Conservation (phyloP, 2,797 vertebrate species). For the Acipenser ruthenus region DNA sequence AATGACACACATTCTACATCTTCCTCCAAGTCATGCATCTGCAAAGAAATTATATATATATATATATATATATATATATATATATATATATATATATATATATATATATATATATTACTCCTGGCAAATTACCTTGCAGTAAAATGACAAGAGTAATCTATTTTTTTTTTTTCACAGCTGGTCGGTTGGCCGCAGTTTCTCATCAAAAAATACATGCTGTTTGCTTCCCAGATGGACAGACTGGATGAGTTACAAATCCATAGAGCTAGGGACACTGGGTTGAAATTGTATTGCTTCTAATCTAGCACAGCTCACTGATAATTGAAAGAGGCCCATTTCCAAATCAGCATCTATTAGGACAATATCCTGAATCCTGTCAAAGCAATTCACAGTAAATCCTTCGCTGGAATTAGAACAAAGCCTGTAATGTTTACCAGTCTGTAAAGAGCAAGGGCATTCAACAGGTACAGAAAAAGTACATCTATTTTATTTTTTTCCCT, state of each 20-base stretch:
- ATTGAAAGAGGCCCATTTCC: constrained; percentile 62
- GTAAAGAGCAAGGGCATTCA: not conserved
- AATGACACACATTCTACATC: constrained; percentile 45
- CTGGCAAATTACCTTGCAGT: constrained; percentile 62
- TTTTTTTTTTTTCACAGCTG: constrained; percentile 84
- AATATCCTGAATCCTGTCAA: constrained; percentile 54
- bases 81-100: not conserved
- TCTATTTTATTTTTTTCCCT: not conserved
- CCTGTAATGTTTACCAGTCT: constrained; percentile 18
- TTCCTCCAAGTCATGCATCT: constrained; percentile 44
- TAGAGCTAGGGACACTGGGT: constrained; percentile 50
- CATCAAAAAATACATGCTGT: constrained; percentile 82
- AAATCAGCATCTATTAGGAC: constrained; percentile 56
- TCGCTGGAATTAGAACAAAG: constrained; percentile 44
- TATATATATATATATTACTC: constrained; percentile 51
- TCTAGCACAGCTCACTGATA: constrained; percentile 51
- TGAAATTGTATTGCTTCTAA: constrained; percentile 60
- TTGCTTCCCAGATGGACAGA: constrained; percentile 84
- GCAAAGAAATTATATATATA: constrained; percentile 36
- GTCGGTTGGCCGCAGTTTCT: constrained; percentile 78
- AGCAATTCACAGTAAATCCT: constrained; percentile 52
- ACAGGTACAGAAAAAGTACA: constrained; percentile 4
- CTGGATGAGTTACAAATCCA: constrained; percentile 62
- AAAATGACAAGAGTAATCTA: constrained; percentile 83
- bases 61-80: constrained; percentile 9